Conservation (phyloP, 1,140 invertebrate species). For the Vanessa tameamea region DNA sequence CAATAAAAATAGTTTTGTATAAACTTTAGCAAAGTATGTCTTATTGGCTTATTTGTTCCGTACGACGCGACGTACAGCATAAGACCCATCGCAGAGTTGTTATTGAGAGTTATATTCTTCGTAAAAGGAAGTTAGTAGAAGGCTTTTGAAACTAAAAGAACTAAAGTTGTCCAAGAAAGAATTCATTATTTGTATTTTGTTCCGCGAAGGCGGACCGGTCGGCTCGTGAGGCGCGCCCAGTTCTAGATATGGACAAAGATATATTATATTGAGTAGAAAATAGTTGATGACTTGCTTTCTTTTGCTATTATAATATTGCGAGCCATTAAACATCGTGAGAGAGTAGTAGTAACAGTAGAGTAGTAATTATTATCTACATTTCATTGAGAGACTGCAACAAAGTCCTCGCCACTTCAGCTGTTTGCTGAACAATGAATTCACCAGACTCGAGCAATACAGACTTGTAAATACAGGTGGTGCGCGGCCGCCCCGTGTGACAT, state of each 20-base stretch:
- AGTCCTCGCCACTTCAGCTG: neutral
- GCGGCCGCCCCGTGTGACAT: neutral
- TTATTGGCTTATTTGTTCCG: constrained; percentile 12
- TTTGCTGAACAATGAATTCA: constrained; percentile 6
- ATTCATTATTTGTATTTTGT: constrained; percentile 14
- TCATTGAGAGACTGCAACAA: neutral
- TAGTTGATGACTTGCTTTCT: neutral
- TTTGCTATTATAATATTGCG: no score
- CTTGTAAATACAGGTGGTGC: neutral
- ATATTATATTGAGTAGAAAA: constrained; percentile 4
- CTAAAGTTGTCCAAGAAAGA: constrained; percentile 16
- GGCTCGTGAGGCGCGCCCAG: neutral
- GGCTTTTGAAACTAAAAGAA: constrained; percentile 15
- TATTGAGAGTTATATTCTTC: constrained; percentile 24
- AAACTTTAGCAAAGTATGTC: constrained; percentile 5
- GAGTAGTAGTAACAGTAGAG: no score
- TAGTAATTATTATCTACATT: no score
- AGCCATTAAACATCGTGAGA: no score
- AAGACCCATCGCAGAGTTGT: constrained; percentile 21
- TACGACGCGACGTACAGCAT: neutral
- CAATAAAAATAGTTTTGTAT: neutral
- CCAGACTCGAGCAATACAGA: neutral
- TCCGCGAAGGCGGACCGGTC: neutral
- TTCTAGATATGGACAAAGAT: constrained; percentile 2
- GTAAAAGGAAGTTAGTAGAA: constrained; percentile 9